Base-by-base conservation (phyloP, 2,888 invertebrate species). In the Tetanocera ferruginea region DNA sequence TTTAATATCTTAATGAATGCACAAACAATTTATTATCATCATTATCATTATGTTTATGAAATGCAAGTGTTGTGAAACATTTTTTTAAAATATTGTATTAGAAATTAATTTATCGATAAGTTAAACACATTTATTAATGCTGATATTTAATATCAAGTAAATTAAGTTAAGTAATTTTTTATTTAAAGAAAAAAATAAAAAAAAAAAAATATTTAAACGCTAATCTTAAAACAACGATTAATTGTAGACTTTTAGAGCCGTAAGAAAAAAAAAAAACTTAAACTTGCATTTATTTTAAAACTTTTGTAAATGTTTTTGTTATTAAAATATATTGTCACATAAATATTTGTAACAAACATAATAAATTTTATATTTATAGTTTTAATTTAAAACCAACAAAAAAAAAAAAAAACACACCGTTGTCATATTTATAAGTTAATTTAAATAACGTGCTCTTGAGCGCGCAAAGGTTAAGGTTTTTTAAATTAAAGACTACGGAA, bases 201-300 rank as follows among this genome's bases (percentile, higher is more conserved):
- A 60, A 25, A 25, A 60, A 60, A 25, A 60, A 17, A 57, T 19
- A 11, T 60, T 0, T 43, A 43, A 43, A 11, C 43, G 11, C 43
- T 23, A 60, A 66, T 60, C 67, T 19, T 67, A 67, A 67, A 67
- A 67, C 67, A 37, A 67, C 67, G 67, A 67, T 67, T 19, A 67
- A 49, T 37, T 67, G 5, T 49, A 67, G 67, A 67, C 37, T 43
- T 67, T 60, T 43, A 34, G 28, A 66, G 66, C 19, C 2, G 19
- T 66, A 60, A 60, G 60, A 19, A 3, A 57, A 60, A 25, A 57
- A 60, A 25, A 60, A 11, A 28, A 23, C 28, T 60, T 6, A 60
- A 28, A n/a, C n/a, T 60, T 60, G 60, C 60, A 60, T 60, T 60
- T 60, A 60, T 23, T 28, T 11, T 5, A 28, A 60, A 57, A 28